Evolutionary conservation across 2,888 invertebrate species (phyloP).

Genomic region (Leptinotarsa rubiginosa): DNA sequence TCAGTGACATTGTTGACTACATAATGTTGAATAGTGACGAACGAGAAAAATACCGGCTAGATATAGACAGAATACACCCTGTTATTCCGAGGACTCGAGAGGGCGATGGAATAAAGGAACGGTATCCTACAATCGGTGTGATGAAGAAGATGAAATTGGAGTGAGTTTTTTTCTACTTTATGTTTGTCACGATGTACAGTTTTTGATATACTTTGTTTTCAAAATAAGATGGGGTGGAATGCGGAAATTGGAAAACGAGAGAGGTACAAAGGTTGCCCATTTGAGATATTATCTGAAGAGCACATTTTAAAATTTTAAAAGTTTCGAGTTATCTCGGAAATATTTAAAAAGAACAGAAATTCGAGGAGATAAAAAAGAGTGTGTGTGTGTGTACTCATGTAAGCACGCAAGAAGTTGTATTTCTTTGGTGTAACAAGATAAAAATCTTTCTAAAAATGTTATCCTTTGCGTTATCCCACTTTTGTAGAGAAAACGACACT

Average conservation of each 20-base stretch:
- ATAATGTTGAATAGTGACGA: slow-evolving; percentile 69
- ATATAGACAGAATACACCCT: slow-evolving; percentile 69
- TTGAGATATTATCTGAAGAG: too few species aligned
- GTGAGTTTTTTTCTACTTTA: slow-evolving; percentile 59
- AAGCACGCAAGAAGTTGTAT: too few species aligned
- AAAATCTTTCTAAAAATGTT: too few species aligned
- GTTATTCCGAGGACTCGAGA: slow-evolving; percentile 66
- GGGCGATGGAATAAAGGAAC: slow-evolving; percentile 68
- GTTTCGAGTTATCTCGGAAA: too few species aligned
- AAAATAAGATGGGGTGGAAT: background rate
- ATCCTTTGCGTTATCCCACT: too few species aligned
- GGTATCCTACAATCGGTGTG: slow-evolving; percentile 78
- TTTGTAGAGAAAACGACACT: too few species aligned
- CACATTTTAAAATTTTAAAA: too few species aligned
- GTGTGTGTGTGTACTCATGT: too few species aligned
- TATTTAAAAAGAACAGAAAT: too few species aligned
- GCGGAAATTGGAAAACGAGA: background rate
- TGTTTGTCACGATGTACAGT: background rate
- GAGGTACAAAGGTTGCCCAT: too few species aligned
- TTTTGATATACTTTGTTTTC: background rate
- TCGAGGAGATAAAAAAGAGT: too few species aligned
- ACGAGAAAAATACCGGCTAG: slow-evolving; percentile 66
- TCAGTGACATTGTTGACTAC: slow-evolving; percentile 72
- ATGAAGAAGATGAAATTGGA: slow-evolving; percentile 70
- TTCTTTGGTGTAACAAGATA: too few species aligned